Evolutionary conservation across 2,888 invertebrate species (phyloP), one percentile per base, ranked within the genome.

Genomic region (Megalurothrips usitatus): DNA sequence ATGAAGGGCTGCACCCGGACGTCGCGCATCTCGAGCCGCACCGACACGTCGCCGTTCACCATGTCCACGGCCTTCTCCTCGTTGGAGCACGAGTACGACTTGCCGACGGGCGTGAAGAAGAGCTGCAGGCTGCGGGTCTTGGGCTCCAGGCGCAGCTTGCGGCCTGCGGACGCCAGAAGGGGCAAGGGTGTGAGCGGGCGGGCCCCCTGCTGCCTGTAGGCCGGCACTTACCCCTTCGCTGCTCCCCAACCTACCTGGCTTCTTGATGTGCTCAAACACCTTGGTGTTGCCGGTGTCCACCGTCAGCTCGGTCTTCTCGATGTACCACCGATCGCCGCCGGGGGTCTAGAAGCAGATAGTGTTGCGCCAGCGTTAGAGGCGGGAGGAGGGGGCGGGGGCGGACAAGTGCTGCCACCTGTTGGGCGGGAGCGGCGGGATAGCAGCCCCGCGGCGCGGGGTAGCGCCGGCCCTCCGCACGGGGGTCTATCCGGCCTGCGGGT

Each of bases 261-360:
- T 86, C 82, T 87, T 88, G 81, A 88, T 87, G 82, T 88, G 89
- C 82, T 88, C 86, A 83, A 90, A 90, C 81, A 88, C 87, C 82
- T 87, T 26, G 68, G 68, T 86, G 83, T 89, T 89, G 80, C 88
- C 87, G 0, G 89, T 89, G 86, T 94, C 94, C 87, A 94, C 95
- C 4, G 90, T 90, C 81, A 96, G 87, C 84, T 92, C 92, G 83
- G 96, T 90, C 84, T 91, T 92, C 84, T 93, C 93, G 1, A 95
- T 92, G 86, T 94, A 96, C 96, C 96, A 97, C 84, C 94, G 90
- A 85, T 96, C 96, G 10, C 95, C 95, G 8, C 96, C 95, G 47
- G 94, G 94, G 1, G 95, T 95, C 95, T 95, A 86, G 34, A 43
- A 43, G 2, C 34, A 43, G 6, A 43, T 43, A n/a, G n/a, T n/a